Conservation (phyloP, 2,797 vertebrate genomes). For the Aplochiton taeniatus region DNA sequence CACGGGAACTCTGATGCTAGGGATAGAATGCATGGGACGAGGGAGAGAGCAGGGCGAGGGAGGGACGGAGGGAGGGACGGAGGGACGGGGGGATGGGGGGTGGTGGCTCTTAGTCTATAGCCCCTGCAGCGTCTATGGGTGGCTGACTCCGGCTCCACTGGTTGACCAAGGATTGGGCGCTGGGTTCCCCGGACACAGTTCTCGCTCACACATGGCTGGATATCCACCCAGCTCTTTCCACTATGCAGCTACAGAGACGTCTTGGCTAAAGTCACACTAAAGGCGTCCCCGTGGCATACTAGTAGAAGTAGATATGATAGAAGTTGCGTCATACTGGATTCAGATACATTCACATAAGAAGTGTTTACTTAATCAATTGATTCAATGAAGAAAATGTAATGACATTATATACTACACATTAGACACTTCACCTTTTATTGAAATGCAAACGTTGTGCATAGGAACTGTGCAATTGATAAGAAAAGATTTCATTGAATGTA, state of each 20-base stretch:
- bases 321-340: conserved; percentile 17
- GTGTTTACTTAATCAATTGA: no score
- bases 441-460: no score
- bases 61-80: conserved; percentile 10
- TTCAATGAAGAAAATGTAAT: no score
- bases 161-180: conserved; percentile 45
- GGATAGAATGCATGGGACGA: conserved; percentile 27
- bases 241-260: conserved; percentile 38
- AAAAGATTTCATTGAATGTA: no score
- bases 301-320: conserved; percentile 29
- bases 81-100: no score
- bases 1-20: conserved; percentile 11
- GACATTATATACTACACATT: no score
- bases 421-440: no score
- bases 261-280: conserved; percentile 33
- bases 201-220: conserved; percentile 63
- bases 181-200: conserved; percentile 23
- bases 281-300: background rate
- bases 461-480: no score
- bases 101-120: conserved; percentile 48
- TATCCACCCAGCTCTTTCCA: conserved; percentile 39
- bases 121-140: conserved; percentile 45
- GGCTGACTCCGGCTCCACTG: conserved; percentile 32
- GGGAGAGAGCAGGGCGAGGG: conserved; percentile 45
- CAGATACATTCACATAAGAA: conserved; percentile 37